Conservation (phyloP, 2,797 vertebrate species). For the Gadopsis bispinosus region DNA sequence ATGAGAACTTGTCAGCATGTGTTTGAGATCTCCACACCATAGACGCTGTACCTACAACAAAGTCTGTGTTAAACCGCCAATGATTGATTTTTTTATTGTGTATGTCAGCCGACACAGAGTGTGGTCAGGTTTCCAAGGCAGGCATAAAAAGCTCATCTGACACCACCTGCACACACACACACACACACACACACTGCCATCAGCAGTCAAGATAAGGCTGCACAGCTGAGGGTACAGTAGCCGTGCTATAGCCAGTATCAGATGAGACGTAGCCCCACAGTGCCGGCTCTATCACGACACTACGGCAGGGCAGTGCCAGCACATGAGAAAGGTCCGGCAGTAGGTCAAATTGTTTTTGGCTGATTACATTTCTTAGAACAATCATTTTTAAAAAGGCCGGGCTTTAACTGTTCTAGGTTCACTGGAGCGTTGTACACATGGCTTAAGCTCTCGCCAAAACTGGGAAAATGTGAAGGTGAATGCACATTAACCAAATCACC, state of each 20-base stretch:
- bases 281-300: constrained; percentile 17
- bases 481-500: not conserved
- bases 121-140: constrained; percentile 40
- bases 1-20: not conserved
- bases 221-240: constrained; percentile 54
- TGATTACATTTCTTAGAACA: constrained; percentile 16
- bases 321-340: constrained; percentile 1
- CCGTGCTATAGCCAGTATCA: constrained; percentile 43
- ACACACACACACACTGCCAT: constrained; percentile 19
- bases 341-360: constrained; percentile 1
- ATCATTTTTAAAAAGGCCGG: constrained; percentile 15
- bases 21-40: not conserved
- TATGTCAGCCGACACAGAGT: constrained; percentile 21
- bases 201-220: constrained; percentile 47
- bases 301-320: not conserved
- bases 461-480: constrained; percentile 9
- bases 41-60: not conserved
- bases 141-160: constrained; percentile 53
- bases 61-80: not conserved
- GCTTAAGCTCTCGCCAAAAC: not conserved
- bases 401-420: not conserved
- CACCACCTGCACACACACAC: constrained; percentile 30
- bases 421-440: not conserved
- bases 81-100: constrained; percentile 16
- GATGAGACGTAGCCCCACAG: constrained; percentile 32